These are phyloP conservation scores for Neuroterus valhalla DNA, from an alignment of 1,140 invertebrate genomes.

Conservation along the genomic window DNA sequence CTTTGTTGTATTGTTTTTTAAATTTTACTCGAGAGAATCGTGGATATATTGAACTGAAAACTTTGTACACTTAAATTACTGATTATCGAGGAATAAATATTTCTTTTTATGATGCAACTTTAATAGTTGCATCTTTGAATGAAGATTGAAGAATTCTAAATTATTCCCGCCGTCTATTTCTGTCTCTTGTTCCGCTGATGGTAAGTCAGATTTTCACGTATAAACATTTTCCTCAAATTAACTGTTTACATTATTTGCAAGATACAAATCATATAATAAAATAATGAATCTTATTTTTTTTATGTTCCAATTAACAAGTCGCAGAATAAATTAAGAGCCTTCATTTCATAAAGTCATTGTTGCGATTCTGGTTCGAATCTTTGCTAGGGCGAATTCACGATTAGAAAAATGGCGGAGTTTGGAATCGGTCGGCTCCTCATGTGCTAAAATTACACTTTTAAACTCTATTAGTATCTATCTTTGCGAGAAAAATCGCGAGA, in stretches of 20 bases:
- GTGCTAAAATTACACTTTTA: slow-evolving; percentile 14
- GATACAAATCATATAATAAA: neutral
- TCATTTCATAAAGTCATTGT: neutral
- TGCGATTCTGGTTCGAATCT: neutral
- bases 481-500: neutral
- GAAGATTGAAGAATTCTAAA: no score
- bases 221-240: neutral
- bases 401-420: slow-evolving; percentile 12
- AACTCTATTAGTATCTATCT: neutral
- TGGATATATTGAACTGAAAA: no score
- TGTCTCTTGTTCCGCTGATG: neutral
- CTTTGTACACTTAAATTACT: no score
- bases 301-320: neutral
- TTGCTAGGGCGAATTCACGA: neutral
- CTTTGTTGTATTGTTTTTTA: no score
- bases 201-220: neutral
- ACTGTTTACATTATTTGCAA: neutral
- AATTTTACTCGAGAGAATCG: no score
- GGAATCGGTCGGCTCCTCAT: slow-evolving; percentile 24
- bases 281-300: neutral
- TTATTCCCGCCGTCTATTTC: neutral
- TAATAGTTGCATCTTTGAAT: no score
- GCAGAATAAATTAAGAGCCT: neutral
- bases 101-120: no score
- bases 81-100: no score